A percentile compares a stretch with the other conserved stretches of the same genome.
These are phyloP conservation scores for Alces alces DNA, from an alignment of 2,113 vertebrate genomes.

Conservation along the genomic window DNA sequence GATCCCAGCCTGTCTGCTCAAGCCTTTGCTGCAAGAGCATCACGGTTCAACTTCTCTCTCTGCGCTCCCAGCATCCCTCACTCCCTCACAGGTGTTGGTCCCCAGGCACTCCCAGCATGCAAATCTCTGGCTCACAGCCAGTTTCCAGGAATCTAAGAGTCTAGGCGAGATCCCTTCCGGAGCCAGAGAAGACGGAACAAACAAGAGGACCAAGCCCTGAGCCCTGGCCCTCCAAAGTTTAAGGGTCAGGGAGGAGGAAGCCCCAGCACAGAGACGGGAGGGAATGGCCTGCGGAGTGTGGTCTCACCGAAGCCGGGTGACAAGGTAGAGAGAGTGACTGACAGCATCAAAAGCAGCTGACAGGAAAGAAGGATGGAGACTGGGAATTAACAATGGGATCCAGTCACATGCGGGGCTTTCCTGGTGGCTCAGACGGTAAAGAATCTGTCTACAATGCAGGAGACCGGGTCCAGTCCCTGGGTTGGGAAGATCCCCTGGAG, in stretches of 20 bases:
- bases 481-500: not conserved
- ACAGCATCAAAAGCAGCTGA: not conserved
- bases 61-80: accelerated
- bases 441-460: not conserved
- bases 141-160: not conserved
- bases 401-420: not conserved
- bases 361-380: not conserved
- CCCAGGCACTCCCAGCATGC: not conserved
- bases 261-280: not conserved
- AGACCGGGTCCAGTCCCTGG: not conserved
- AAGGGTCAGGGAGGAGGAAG: not conserved
- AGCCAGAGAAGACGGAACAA: not conserved
- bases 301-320: not conserved
- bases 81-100: not conserved
- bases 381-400: accelerated
- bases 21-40: not conserved
- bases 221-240: not conserved
- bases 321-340: not conserved
- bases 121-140: not conserved
- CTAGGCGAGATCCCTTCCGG: not conserved
- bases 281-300: accelerated
- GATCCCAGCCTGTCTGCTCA: not conserved
- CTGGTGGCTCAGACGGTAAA: not conserved
- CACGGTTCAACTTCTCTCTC: not conserved
- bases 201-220: not conserved